phyloP scores from a whole-genome alignment of 2,888 invertebrate species.

The Hyposoter didymator region DNA sequence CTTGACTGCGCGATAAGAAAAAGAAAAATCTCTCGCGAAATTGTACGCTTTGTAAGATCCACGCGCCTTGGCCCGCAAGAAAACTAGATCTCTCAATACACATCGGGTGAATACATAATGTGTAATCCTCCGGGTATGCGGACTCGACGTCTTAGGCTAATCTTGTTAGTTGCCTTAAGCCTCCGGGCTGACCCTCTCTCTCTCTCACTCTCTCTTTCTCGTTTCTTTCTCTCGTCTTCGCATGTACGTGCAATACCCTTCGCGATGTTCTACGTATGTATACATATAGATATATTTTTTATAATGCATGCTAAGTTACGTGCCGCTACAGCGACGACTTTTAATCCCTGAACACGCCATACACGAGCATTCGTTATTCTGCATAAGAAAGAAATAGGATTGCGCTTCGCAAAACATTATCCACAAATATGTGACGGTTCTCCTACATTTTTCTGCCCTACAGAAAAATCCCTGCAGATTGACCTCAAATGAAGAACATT shows the following conservation, averaged over 20 bases:
- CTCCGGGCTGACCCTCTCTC: slow-evolving; percentile 82
- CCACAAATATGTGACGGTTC: slow-evolving; percentile 20
- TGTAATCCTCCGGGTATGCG: slow-evolving; percentile 83
- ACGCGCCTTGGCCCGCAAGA: slow-evolving; percentile 69
- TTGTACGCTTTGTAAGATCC: slow-evolving; percentile 36
- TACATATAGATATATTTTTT: slow-evolving; percentile 25
- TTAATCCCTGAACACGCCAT: slow-evolving; percentile 82
- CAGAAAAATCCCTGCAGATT: background rate
- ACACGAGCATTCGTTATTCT: slow-evolving; percentile 77
- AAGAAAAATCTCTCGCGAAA: slow-evolving; percentile 32
- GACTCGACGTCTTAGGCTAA: slow-evolving; percentile 83
- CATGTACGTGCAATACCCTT: slow-evolving; percentile 27
- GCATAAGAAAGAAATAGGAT: slow-evolving; percentile 83
- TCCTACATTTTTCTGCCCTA: slow-evolving; percentile 37
- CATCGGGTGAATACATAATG: slow-evolving; percentile 83
- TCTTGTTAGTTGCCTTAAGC: slow-evolving; percentile 83
- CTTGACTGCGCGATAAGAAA: slow-evolving; percentile 17
- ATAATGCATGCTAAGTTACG: slow-evolving; percentile 46
- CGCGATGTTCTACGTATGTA: slow-evolving; percentile 19
- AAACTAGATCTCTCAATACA: slow-evolving; percentile 79
- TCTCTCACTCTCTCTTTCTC: slow-evolving; percentile 72
- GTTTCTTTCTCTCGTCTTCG: slow-evolving; percentile 55
- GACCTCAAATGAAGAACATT: background rate
- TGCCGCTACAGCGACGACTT: slow-evolving; percentile 74
- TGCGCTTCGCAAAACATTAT: slow-evolving; percentile 65